phyloP scores from a whole-genome alignment of 2,888 invertebrate species.

The Agonopterix arenella region DNA sequence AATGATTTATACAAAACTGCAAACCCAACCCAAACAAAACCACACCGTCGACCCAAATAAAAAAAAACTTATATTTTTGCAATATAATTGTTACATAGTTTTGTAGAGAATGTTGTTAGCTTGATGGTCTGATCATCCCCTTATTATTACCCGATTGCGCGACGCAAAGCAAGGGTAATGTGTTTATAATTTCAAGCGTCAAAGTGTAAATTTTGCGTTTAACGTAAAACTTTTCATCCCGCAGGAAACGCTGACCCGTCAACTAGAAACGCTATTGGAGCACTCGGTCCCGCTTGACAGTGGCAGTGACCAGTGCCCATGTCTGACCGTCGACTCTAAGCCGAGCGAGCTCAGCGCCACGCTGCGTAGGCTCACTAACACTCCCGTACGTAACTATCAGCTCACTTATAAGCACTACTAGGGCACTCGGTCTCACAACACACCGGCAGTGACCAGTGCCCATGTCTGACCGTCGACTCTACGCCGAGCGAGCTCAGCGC shows the following conservation, averaged over 20 bases:
- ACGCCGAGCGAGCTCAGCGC: slow-evolving; percentile 39
- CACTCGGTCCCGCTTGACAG: slow-evolving; percentile 57
- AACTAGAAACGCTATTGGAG: slow-evolving; percentile 80
- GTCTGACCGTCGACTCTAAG: slow-evolving; percentile 30
- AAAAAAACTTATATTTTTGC: no score
- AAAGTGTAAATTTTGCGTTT: no score
- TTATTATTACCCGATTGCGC: no score
- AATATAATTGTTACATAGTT: no score
- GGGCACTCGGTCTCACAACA: slow-evolving; percentile 64
- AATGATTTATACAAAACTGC: no score
- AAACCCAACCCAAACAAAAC: no score
- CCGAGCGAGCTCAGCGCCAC: slow-evolving; percentile 51
- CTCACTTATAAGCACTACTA: slow-evolving; percentile 69
- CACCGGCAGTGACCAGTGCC: slow-evolving; percentile 38
- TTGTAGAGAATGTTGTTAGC: no score
- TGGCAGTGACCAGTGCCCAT: slow-evolving; percentile 44
- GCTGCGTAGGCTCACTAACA: slow-evolving; percentile 72
- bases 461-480: slow-evolving; percentile 37
- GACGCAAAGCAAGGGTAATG: no score
- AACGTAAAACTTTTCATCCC: background rate
- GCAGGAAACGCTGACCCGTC: slow-evolving; percentile 77
- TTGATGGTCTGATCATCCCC: no score
- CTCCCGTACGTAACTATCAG: slow-evolving; percentile 10
- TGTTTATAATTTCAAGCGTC: no score
- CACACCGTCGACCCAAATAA: no score